Evolutionary conservation across 1,140 invertebrate genomes (phyloP).

Genomic region (Papilio glaucus): DNA sequence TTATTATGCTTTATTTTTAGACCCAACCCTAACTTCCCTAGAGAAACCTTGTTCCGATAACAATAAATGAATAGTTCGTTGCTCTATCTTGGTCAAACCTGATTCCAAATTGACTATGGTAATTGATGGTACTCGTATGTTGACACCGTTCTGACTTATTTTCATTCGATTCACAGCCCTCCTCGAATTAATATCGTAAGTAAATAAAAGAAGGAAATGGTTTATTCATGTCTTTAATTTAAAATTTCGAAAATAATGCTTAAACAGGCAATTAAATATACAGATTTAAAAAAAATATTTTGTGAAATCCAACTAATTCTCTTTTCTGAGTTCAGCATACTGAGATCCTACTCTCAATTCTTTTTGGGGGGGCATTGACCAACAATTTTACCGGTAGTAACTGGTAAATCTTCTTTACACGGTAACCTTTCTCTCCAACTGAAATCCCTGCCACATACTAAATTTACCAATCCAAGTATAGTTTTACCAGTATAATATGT

Average conservation of each 20-base stretch:
- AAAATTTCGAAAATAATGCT: neutral
- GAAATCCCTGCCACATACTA: slow-evolving; percentile 46
- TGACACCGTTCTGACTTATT: slow-evolving; percentile 24
- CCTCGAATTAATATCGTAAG: neutral
- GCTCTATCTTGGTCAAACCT: slow-evolving; percentile 37
- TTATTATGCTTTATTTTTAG: slow-evolving; percentile 8
- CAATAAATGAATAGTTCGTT: slow-evolving; percentile 40
- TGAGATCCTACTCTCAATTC: neutral
- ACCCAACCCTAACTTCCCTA: slow-evolving; percentile 28
- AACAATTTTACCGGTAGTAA: slow-evolving; percentile 37
- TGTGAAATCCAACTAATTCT: neutral
- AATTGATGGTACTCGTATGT: slow-evolving; percentile 33
- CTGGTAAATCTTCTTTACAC: slow-evolving; percentile 61
- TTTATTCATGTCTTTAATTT: slow-evolving; percentile 2
- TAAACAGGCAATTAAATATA: neutral
- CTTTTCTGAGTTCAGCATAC: neutral
- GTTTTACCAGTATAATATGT: slow-evolving; percentile 49
- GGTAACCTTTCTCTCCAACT: slow-evolving; percentile 54
- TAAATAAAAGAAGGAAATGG: neutral
- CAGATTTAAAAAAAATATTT: neutral
- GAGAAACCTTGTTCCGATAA: slow-evolving; percentile 39
- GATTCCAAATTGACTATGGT: slow-evolving; percentile 35
- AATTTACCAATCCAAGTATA: slow-evolving; percentile 55
- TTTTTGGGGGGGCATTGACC: slow-evolving; percentile 49
- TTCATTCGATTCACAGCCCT: slow-evolving; percentile 17